Evolutionary conservation across 2,797 vertebrate species (phyloP).

Genomic region (Phyllotis vaccarum): DNA sequence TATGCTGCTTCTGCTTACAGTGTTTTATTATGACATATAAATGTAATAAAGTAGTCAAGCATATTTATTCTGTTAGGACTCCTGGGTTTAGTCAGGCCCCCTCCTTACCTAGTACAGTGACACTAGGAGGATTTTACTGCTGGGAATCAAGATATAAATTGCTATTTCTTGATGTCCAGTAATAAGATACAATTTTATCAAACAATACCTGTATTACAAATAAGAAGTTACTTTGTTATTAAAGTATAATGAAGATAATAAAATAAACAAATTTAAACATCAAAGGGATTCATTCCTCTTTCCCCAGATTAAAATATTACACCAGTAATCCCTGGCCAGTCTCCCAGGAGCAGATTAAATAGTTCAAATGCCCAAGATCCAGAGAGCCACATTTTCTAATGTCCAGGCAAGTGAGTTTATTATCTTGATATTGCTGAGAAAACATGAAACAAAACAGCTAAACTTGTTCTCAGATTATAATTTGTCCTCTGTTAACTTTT

Average conservation of each 20-base stretch:
- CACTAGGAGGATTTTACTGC: not conserved
- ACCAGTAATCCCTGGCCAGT: not conserved
- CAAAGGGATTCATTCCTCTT: not conserved
- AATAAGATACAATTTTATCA: not conserved
- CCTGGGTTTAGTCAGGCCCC: not conserved
- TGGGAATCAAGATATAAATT: not conserved
- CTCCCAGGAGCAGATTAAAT: not conserved
- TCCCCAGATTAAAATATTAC: not conserved
- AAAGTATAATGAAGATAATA: not conserved
- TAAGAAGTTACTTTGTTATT: not conserved
- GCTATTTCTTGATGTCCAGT: not conserved
- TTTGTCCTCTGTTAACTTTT: not conserved
- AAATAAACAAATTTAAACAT: conserved; percentile 13
- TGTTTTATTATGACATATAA: not conserved
- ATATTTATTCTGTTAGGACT: not conserved
- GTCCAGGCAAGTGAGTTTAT: not conserved
- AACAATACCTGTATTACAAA: not conserved
- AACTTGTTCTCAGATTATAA: not conserved
- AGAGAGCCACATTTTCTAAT: not conserved
- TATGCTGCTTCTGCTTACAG: not conserved
- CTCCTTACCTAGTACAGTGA: not conserved
- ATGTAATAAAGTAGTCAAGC: not conserved
- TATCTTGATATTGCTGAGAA: not conserved
- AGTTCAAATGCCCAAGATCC: not conserved
- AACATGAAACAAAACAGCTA: not conserved